A percentile compares a stretch with the other conserved stretches of the same genome.
phyloP scores from a whole-genome alignment of 2,113 vertebrate genomes.

The Forbesichthys agassizii region DNA sequence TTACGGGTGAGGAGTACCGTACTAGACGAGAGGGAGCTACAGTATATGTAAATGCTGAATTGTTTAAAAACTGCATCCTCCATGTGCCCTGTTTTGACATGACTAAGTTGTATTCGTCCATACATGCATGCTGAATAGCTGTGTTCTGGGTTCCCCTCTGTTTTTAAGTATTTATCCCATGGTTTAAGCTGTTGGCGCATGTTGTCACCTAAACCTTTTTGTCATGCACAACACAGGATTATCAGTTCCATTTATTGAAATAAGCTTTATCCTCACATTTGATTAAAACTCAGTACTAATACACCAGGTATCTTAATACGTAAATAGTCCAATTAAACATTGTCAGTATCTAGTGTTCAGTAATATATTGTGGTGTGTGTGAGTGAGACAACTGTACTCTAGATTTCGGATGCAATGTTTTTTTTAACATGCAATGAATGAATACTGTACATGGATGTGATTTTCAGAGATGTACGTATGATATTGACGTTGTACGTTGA shows the following conservation, averaged over 20 bases:
- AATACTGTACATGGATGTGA: constrained; percentile 19
- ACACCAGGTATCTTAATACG: constrained; percentile 7
- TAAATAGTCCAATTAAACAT: constrained; percentile 16
- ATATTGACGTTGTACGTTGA: constrained; percentile 35
- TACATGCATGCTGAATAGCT: background rate
- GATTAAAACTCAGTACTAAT: constrained; percentile 22
- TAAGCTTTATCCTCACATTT: background rate
- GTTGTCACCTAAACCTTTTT: too few relatives aligned
- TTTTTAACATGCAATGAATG: constrained; percentile 28
- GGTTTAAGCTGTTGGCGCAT: too few relatives aligned
- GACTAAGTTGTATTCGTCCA: constrained; percentile 5
- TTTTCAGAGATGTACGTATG: constrained; percentile 32
- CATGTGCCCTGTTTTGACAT: too few relatives aligned
- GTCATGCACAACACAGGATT: background rate
- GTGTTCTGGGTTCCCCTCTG: too few relatives aligned
- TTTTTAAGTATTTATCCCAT: too few relatives aligned
- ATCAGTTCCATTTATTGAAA: background rate
- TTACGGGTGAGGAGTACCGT: too few relatives aligned
- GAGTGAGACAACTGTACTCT: constrained; percentile 27
- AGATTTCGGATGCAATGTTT: constrained; percentile 25
- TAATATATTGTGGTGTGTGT: constrained; percentile 21
- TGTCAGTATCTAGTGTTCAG: background rate
- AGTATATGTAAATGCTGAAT: too few relatives aligned
- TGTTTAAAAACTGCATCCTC: too few relatives aligned
- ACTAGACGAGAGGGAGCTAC: too few relatives aligned